phyloP scores from a whole-genome alignment of 2,888 invertebrate species.

The Lordiphosa andalusiaca region DNA sequence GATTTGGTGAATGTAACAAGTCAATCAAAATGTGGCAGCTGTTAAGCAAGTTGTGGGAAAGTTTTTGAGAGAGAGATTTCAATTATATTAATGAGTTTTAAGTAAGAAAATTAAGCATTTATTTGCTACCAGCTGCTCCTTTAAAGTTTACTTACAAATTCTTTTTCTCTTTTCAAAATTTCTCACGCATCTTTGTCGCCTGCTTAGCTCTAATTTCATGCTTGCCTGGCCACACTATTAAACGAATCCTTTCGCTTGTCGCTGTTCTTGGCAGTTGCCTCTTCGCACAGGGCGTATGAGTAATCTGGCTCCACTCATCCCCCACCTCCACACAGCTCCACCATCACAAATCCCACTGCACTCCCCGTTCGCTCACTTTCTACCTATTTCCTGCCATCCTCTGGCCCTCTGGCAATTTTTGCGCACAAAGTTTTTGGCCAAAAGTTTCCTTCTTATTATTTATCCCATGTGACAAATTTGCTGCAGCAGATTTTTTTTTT shows the following conservation, averaged over 20 bases:
- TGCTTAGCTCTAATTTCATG: constrained; percentile 53
- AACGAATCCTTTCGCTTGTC: constrained; percentile 6
- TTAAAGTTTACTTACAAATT: constrained; percentile 5
- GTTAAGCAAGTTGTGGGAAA: too few species aligned
- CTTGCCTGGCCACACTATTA: constrained; percentile 43
- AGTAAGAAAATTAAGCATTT: too few species aligned
- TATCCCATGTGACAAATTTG: constrained; percentile 77
- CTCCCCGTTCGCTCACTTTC: neutral
- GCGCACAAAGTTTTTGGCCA: constrained; percentile 45
- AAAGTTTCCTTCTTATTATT: constrained; percentile 61
- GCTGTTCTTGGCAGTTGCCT: constrained; percentile 25
- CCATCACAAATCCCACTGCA: constrained; percentile 41
- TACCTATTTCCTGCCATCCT: constrained; percentile 5
- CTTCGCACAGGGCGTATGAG: constrained; percentile 53
- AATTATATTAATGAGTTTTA: too few species aligned
- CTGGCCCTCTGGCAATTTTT: constrained; percentile 20
- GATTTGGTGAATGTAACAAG: constrained; percentile 56
- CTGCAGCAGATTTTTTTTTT: constrained; percentile 63
- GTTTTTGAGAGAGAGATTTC: too few species aligned
- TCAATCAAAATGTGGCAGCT: constrained; percentile 46
- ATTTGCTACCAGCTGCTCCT: too few species aligned
- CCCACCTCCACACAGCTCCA: constrained; percentile 15
- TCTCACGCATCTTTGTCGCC: constrained; percentile 9
- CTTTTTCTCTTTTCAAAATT: neutral
- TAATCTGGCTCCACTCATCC: constrained; percentile 50